Conservation (phyloP, 2,797 vertebrate species). For the Carcharodon carcharias region DNA sequence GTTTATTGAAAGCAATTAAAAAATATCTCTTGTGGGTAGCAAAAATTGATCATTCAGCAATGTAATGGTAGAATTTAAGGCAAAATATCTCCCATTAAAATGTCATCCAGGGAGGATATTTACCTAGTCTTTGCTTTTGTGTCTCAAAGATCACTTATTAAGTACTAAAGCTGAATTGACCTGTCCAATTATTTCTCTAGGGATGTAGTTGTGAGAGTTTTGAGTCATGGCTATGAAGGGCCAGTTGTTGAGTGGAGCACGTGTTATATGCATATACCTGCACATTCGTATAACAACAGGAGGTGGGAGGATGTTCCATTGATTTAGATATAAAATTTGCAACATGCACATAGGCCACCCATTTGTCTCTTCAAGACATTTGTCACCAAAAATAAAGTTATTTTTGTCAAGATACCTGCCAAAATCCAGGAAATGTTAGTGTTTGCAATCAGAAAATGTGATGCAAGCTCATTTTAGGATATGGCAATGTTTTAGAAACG, state of each 20-base stretch:
- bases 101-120: background rate
- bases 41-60: background rate
- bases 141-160: background rate
- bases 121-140: background rate
- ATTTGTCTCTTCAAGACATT: background rate
- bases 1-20: background rate
- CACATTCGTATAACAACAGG: background rate
- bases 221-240: background rate
- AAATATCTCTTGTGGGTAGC: background rate
- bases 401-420: background rate
- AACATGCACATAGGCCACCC: background rate
- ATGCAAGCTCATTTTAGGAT: background rate
- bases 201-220: background rate
- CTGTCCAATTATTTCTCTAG: background rate
- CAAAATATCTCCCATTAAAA: background rate
- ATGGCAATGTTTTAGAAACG: background rate
- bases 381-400: background rate
- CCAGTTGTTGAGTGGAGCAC: background rate
- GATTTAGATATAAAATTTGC: background rate
- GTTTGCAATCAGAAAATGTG: background rate
- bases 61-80: background rate
- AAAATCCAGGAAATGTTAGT: background rate
- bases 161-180: background rate
- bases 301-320: background rate
- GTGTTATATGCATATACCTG: background rate